These are phyloP conservation scores for Drosophila littoralis DNA, from an alignment of 1,140 invertebrate species.

Conservation along the genomic window DNA sequence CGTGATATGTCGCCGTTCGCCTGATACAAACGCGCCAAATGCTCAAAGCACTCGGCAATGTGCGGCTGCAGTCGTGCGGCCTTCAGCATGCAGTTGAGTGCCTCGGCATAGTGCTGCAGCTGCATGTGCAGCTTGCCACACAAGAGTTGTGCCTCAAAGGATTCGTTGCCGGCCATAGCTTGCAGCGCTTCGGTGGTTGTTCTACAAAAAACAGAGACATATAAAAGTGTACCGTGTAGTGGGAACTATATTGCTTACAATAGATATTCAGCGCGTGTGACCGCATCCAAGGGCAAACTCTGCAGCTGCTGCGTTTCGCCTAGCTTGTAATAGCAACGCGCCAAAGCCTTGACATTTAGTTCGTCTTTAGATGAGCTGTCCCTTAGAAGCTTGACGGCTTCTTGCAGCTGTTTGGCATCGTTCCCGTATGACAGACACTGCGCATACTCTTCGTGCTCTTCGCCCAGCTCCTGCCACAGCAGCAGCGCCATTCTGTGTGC, in stretches of 20 bases:
- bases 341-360: slow-evolving; percentile 42
- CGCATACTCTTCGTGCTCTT: slow-evolving; percentile 40
- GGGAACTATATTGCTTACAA: slow-evolving; percentile 40
- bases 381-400: slow-evolving; percentile 47
- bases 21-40: slow-evolving; percentile 91
- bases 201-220: slow-evolving; percentile 28
- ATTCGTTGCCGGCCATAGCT: slow-evolving; percentile 85
- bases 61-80: slow-evolving; percentile 90
- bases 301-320: slow-evolving; percentile 46
- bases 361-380: slow-evolving; percentile 3
- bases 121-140: slow-evolving; percentile 89
- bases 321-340: slow-evolving; percentile 65
- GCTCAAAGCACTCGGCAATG: slow-evolving; percentile 89
- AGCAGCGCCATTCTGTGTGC: slow-evolving; percentile 70
- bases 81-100: slow-evolving; percentile 88
- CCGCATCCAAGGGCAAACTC: slow-evolving; percentile 43
- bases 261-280: slow-evolving; percentile 61
- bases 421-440: slow-evolving; percentile 65
- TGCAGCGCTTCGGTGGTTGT: slow-evolving; percentile 85
- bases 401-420: slow-evolving; percentile 30
- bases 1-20: slow-evolving; percentile 87
- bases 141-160: slow-evolving; percentile 85
- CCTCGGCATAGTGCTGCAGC: slow-evolving; percentile 86
- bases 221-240: background rate
- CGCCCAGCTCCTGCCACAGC: slow-evolving; percentile 56